Evolutionary conservation across 2,797 vertebrate species (phyloP).

Genomic region (Bufotes viridis): DNA sequence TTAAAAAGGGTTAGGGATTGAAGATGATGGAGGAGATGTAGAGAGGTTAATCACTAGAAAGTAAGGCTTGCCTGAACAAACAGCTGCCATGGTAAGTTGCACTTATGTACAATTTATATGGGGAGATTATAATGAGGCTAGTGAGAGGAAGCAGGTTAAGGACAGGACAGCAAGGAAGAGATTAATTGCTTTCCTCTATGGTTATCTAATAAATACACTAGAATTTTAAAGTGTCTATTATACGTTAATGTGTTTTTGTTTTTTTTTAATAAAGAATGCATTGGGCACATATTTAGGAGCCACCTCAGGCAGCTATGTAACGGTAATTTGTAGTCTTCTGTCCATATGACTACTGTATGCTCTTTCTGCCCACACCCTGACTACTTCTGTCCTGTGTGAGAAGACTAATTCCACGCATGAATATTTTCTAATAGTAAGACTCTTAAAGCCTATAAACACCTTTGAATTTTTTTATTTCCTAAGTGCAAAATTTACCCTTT

Average conservation of each 20-base stretch:
- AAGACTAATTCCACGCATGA: not conserved
- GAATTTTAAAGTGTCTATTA: not conserved
- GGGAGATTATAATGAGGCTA: not conserved
- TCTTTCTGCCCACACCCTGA: not conserved
- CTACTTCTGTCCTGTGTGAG: not conserved
- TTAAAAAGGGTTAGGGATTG: not conserved
- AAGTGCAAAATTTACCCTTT: too few relatives aligned
- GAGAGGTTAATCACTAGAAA: conserved; percentile 21
- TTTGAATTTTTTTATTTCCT: too few relatives aligned
- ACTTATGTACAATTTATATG: conserved; percentile 9
- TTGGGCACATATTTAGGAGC: not conserved
- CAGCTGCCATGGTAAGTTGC: not conserved
- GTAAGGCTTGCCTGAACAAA: conserved; percentile 23
- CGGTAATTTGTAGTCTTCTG: not conserved
- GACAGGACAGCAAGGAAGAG: too few relatives aligned
- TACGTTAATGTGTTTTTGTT: too few relatives aligned
- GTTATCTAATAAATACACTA: not conserved
- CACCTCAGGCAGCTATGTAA: not conserved
- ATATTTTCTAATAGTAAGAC: not conserved
- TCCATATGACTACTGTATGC: not conserved
- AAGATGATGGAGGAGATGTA: conserved; percentile 2
- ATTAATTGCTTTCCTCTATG: conserved; percentile 4
- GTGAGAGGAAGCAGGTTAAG: not conserved
- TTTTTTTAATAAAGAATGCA: not conserved
- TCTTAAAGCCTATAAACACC: not conserved